phyloP scores from a whole-genome alignment of 2,888 invertebrate species.

The Agapetus fuscipes region DNA sequence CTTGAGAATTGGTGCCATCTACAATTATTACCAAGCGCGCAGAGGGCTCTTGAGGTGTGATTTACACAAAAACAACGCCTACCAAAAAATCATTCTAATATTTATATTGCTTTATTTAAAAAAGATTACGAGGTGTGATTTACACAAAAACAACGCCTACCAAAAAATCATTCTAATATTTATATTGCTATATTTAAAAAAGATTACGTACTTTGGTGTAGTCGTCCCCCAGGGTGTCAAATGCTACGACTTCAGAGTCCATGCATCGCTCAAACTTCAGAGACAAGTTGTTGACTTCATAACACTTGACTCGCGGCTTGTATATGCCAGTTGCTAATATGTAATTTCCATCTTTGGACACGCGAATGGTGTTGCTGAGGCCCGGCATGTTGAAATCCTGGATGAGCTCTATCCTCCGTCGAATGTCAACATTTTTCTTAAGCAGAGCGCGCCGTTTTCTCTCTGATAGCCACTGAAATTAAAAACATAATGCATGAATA shows the following conservation, averaged over 20 bases:
- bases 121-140: no score
- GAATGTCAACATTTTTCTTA: constrained; percentile 83
- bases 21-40: no score
- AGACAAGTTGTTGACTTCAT: constrained; percentile 90
- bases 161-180: no score
- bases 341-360: constrained; percentile 87
- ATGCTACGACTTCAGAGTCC: constrained; percentile 92
- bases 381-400: constrained; percentile 99
- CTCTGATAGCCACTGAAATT: constrained; percentile 75
- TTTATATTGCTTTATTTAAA: no score
- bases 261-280: constrained; percentile 97
- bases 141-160: no score
- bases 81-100: no score
- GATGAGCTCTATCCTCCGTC: constrained; percentile 87
- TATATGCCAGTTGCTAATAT: constrained; percentile 90
- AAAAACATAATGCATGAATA: constrained; percentile 1
- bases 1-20: no score
- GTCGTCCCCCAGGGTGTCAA: constrained; percentile 88
- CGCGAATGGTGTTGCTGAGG: constrained; percentile 72
- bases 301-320: constrained; percentile 93
- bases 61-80: no score
- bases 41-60: no score
- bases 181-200: no score
- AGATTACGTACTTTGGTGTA: constrained; percentile 74
- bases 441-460: constrained; percentile 69